phyloP scores from a whole-genome alignment of 1,140 invertebrate genomes.

The Nylanderia fulva region DNA sequence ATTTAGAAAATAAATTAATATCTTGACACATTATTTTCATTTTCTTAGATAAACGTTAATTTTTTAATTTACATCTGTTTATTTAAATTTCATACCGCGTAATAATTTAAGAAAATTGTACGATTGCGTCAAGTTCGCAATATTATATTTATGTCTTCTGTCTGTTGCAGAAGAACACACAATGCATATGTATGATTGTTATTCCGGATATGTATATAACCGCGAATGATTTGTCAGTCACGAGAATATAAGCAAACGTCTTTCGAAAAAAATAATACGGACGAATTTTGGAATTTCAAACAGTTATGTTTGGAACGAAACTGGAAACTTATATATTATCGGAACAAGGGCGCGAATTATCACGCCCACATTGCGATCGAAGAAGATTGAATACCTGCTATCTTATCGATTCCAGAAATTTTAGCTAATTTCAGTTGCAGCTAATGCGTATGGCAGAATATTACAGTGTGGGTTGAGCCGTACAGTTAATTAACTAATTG shows the following conservation, averaged over 20 bases:
- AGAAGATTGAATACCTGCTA: neutral
- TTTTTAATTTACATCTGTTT: neutral
- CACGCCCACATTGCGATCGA: neutral
- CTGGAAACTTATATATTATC: neutral
- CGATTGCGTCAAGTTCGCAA: conserved; percentile 4
- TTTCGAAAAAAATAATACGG: conserved; percentile 20
- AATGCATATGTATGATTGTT: conserved; percentile 39
- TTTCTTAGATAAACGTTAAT: neutral
- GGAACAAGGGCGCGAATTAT: conserved; percentile 5
- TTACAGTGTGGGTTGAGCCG: neutral
- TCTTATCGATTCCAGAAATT: conserved; percentile 5
- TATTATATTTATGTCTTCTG: conserved; percentile 42
- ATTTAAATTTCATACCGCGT: neutral
- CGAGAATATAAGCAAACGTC: conserved; percentile 25
- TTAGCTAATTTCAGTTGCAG: neutral
- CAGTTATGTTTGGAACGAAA: neutral
- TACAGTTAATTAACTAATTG: neutral
- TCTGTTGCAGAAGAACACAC: conserved; percentile 16
- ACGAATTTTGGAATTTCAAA: neutral
- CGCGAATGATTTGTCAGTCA: conserved; percentile 15
- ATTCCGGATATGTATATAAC: conserved; percentile 20
- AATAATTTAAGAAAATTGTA: neutral
- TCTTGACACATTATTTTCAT: neutral
- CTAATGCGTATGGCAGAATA: neutral
- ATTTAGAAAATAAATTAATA: neutral